Evolutionary conservation across 2,797 vertebrate species (phyloP).

Genomic region (Fistularia commersonii): DNA sequence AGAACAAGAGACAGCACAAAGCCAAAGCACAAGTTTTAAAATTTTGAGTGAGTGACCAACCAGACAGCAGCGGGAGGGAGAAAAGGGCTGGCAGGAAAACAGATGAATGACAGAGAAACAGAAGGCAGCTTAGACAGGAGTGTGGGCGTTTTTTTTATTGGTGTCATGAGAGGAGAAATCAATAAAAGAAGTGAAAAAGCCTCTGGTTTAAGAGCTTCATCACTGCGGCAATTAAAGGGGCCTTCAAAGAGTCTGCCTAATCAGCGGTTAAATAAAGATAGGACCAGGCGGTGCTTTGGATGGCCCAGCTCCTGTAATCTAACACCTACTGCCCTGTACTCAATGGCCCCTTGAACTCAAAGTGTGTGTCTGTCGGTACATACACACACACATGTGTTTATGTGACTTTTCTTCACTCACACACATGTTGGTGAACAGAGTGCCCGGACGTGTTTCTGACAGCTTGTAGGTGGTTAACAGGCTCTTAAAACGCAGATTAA

Average conservation of each 20-base stretch:
- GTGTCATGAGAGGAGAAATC: slow-evolving; percentile 69
- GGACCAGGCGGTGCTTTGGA: slow-evolving; percentile 65
- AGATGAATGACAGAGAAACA: slow-evolving; percentile 30
- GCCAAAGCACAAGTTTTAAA: neutral
- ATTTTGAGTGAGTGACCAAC: slow-evolving; percentile 15
- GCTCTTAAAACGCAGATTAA: slow-evolving; percentile 61
- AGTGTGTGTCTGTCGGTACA: slow-evolving; percentile 26
- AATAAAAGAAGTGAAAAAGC: slow-evolving; percentile 66
- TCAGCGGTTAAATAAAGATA: slow-evolving; percentile 75
- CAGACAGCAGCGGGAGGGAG: slow-evolving; percentile 21
- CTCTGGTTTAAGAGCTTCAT: slow-evolving; percentile 61
- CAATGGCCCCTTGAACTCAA: slow-evolving; percentile 57
- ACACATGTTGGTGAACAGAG: slow-evolving; percentile 31
- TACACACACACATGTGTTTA: slow-evolving; percentile 44
- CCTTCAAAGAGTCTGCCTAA: slow-evolving; percentile 72
- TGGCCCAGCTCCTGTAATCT: slow-evolving; percentile 71
- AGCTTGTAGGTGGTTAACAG: slow-evolving; percentile 57
- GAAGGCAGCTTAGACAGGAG: slow-evolving; percentile 14
- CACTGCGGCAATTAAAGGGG: slow-evolving; percentile 63
- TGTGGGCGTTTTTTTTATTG: slow-evolving; percentile 61
- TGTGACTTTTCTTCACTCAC: slow-evolving; percentile 34
- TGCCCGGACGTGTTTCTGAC: slow-evolving; percentile 49
- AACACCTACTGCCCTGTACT: slow-evolving; percentile 68
- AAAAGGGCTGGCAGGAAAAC: slow-evolving; percentile 17
- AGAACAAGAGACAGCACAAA: too few relatives aligned